These are phyloP conservation scores for Gambusia holbrooki DNA, from an alignment of 2,113 vertebrate species.

Conservation along the genomic window DNA sequence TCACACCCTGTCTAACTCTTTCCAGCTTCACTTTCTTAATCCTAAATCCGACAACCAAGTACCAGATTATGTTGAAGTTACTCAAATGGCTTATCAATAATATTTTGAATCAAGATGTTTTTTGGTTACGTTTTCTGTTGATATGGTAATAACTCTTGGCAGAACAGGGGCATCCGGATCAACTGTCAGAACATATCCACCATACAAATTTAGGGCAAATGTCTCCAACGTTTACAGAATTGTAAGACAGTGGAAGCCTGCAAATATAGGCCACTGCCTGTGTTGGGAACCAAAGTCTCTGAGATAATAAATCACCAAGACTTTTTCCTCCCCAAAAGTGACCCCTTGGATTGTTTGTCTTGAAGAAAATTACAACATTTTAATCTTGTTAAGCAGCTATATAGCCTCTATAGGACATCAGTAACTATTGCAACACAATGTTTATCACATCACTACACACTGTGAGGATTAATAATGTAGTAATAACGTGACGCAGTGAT, in stretches of 20 bases:
- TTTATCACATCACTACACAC: too few species aligned
- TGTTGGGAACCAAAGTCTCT: conserved; percentile 34
- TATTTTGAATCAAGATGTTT: too few species aligned
- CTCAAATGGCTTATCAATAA: too few species aligned
- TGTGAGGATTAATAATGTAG: too few species aligned
- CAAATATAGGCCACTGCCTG: conserved; percentile 38
- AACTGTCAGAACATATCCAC: not conserved
- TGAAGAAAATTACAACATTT: not conserved
- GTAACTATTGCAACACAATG: too few species aligned
- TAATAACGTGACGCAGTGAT: too few species aligned
- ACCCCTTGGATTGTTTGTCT: not conserved
- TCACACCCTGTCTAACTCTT: too few species aligned
- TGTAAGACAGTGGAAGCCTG: conserved; percentile 3
- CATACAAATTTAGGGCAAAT: conserved; percentile 2
- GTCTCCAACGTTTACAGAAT: conserved; percentile 1
- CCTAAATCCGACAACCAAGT: too few species aligned
- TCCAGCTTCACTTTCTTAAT: too few species aligned
- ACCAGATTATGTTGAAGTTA: too few species aligned
- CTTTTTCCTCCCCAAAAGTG: not conserved
- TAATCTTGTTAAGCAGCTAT: not conserved
- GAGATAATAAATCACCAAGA: conserved; percentile 52
- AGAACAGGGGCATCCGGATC: not conserved
- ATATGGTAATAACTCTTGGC: not conserved
- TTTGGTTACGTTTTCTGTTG: too few species aligned
- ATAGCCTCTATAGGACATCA: not conserved